A percentile compares a stretch with the other conserved stretches of the same genome.
phyloP scores from a whole-genome alignment of 2,888 invertebrate species.

The Geotrupes spiniger region DNA sequence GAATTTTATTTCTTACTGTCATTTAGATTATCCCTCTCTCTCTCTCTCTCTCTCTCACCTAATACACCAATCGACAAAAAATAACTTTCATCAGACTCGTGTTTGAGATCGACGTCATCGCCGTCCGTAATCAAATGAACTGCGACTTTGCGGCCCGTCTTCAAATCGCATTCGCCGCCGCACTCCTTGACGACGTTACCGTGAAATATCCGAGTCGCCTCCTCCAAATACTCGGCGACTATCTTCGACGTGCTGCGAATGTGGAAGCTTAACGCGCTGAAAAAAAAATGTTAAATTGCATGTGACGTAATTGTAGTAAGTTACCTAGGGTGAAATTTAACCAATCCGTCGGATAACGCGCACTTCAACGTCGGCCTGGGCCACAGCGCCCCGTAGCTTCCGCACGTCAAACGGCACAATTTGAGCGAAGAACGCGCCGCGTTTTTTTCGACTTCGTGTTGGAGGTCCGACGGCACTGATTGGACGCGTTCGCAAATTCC shows the following conservation, averaged over 20 bases:
- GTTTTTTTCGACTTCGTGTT: background rate
- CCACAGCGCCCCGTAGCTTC: constrained; percentile 67
- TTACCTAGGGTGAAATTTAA: constrained; percentile 58
- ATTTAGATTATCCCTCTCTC: no score
- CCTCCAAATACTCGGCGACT: constrained; percentile 53
- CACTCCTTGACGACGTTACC: constrained; percentile 61
- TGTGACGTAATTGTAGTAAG: background rate
- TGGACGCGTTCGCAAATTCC: constrained; percentile 14
- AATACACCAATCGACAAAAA: constrained; percentile 22
- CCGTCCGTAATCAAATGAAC: constrained; percentile 9
- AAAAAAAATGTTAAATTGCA: constrained; percentile 9
- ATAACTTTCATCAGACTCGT: constrained; percentile 17
- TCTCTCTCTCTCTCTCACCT: no score
- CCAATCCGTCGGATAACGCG: constrained; percentile 45
- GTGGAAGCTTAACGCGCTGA: constrained; percentile 47
- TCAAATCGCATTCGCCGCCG: constrained; percentile 48
- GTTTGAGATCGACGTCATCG: constrained; percentile 9
- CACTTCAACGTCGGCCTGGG: constrained; percentile 62
- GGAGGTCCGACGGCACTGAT: background rate
- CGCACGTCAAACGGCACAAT: constrained; percentile 67
- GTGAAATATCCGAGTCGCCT: constrained; percentile 57
- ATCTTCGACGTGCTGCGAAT: constrained; percentile 52
- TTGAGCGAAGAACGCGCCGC: constrained; percentile 48
- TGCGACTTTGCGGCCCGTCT: constrained; percentile 10
- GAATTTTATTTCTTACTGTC: no score